These are phyloP conservation scores for Drosophila siamana DNA, from an alignment of 2,888 invertebrate species.

Conservation along the genomic window DNA sequence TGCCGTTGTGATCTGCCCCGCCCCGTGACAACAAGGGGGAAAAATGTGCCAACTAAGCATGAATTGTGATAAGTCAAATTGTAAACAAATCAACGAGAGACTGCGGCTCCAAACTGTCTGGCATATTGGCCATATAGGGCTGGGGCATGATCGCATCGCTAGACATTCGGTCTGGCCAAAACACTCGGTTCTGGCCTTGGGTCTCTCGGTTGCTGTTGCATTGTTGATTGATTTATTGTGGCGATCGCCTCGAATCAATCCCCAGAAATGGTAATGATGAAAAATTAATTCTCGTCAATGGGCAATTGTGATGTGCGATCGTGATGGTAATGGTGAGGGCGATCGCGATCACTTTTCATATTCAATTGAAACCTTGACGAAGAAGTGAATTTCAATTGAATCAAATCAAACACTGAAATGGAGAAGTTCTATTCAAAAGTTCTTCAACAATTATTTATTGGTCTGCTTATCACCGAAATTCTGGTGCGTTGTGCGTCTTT, in stretches of 20 bases:
- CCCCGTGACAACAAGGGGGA: constrained; percentile 15
- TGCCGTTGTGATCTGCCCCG: constrained; percentile 35
- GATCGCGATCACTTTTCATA: constrained; percentile 34
- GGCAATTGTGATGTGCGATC: constrained; percentile 39
- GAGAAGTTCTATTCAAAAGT: constrained; percentile 25
- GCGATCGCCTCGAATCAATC: constrained; percentile 46
- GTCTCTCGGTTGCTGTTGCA: too few relatives aligned
- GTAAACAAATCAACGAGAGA: constrained; percentile 68
- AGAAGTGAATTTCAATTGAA: constrained; percentile 55
- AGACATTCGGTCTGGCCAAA: constrained; percentile 59
- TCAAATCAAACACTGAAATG: constrained; percentile 35
- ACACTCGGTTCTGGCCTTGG: constrained; percentile 32
- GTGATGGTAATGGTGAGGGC: constrained; percentile 17
- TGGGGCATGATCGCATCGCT: constrained; percentile 44
- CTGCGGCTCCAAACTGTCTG: constrained; percentile 78
- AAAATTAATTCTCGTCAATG: constrained; percentile 77
- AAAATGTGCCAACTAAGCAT: constrained; percentile 79
- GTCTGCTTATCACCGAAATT: constrained; percentile 49
- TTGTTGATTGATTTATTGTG: constrained; percentile 81
- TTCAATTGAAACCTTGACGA: constrained; percentile 57
- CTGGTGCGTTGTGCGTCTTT: constrained; percentile 36
- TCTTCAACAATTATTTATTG: constrained; percentile 72
- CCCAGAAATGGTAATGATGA: constrained; percentile 74
- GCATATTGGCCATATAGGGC: constrained; percentile 67
- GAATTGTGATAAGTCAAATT: constrained; percentile 73